phyloP scores from a whole-genome alignment of 2,888 invertebrate species.

The Limenitis camilla region DNA sequence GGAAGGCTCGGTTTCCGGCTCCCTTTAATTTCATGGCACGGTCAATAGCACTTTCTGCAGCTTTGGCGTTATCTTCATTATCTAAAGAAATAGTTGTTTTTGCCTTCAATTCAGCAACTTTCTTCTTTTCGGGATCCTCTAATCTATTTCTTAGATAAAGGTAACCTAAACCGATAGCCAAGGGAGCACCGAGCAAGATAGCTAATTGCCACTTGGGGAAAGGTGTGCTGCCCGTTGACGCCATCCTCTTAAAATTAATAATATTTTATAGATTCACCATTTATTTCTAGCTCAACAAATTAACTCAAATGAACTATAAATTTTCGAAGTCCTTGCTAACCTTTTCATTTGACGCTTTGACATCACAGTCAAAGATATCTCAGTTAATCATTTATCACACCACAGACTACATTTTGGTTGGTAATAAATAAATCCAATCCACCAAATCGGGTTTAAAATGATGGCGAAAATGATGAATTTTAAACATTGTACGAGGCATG shows the following conservation, averaged over 20 bases:
- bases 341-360: conserved; percentile 28
- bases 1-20: conserved; percentile 91
- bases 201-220: conserved; percentile 92
- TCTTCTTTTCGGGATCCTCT: conserved; percentile 71
- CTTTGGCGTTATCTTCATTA: conserved; percentile 65
- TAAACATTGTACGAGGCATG: no score
- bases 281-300: conserved; percentile 44
- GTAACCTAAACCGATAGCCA: conserved; percentile 87
- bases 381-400: no score
- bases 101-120: conserved; percentile 64
- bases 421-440: no score
- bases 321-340: conserved; percentile 39
- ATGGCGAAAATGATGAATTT: no score
- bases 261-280: conserved; percentile 52
- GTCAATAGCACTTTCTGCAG: conserved; percentile 77
- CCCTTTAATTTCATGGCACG: conserved; percentile 87
- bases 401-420: no score
- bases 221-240: conserved; percentile 72
- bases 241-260: conserved; percentile 44
- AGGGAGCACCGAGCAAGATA: conserved; percentile 86
- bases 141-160: conserved; percentile 80
- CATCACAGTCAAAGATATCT: conserved; percentile 10
- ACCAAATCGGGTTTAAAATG: no score
- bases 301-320: conserved; percentile 40
- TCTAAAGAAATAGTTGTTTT: conserved; percentile 78